Evolutionary conservation across 1,140 invertebrate genomes (phyloP).

Genomic region (Dolichoris vasculosae): DNA sequence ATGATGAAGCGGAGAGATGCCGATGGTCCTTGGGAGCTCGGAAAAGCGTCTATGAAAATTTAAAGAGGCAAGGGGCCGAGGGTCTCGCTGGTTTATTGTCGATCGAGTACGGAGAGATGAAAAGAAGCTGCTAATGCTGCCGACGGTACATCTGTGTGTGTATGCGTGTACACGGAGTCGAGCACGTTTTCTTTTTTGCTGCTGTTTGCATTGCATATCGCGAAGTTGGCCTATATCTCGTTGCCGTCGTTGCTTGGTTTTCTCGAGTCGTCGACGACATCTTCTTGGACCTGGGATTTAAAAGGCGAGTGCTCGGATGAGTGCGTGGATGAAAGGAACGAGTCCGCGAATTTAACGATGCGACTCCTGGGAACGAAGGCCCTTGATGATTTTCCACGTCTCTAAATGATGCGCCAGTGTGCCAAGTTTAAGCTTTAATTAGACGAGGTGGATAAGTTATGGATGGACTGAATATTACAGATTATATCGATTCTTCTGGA

Average conservation of each 20-base stretch:
- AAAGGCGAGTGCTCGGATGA: too few relatives aligned
- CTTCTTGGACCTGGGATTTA: too few relatives aligned
- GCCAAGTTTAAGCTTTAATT: neutral
- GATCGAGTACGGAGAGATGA: neutral
- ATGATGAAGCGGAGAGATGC: neutral
- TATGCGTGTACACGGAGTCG: neutral
- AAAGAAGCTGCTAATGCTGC: neutral
- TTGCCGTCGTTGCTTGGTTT: neutral
- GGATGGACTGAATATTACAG: neutral
- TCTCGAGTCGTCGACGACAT: too few relatives aligned
- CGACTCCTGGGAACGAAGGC: neutral
- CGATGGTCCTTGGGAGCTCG: neutral
- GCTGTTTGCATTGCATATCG: neutral
- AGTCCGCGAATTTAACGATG: neutral
- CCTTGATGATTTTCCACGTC: neutral
- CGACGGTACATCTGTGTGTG: neutral
- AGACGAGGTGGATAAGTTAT: neutral
- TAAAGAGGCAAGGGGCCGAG: neutral
- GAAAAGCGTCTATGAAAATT: constrained; percentile 22
- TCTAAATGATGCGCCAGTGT: neutral
- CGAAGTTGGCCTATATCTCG: neutral
- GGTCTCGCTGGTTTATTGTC: neutral
- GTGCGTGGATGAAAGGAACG: too few relatives aligned
- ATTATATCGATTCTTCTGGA: neutral
- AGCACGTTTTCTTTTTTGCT: neutral